Evolutionary conservation across 2,888 invertebrate genomes (phyloP), one percentile per base, ranked within the genome.

Genomic region (Philonicus albiceps): DNA sequence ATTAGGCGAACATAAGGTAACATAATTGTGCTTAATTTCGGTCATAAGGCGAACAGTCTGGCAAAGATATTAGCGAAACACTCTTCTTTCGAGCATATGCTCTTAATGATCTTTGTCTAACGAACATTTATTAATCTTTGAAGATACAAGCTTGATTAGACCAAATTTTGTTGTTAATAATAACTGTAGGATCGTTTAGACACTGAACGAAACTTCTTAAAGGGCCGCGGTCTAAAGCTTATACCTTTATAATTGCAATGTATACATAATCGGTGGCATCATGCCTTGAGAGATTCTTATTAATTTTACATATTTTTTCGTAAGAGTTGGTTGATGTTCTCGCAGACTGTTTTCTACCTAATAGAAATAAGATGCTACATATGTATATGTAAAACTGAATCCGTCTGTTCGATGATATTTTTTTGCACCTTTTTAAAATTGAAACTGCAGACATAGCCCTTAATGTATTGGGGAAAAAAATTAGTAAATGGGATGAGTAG

Each of bases 1-100:
- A 84, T 84, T 84, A 84, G 30, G 30, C 64, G 55, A 81, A 81
- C 81, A 81, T 81, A 81, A 81, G 81, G 81, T 55, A 81, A 81
- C 81, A 34, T 81, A 81, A 81, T 81, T 81, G 30, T 49, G 34
- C 49, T 81, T 81, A 64, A 81, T 81, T 81, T 81, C 19, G 31
- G 30, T 81, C 19, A 55, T 73, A 27, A 19, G 73, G 43, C 40
- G 73, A 73, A 73, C 40, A 31, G 73, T 31, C 84, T 83, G 27
- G 27, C 19, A 13, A 34, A 19, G 49, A 80, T 22, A 19, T 64
- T 37, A 74, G 37, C 37, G 34, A 74, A 74, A 34, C 27, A 22
- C 64, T 64, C 40, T 8, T 37, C 78, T 13, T 1, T 43, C 19
- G 34, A 72, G 22, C 83, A 84, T 84, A 84, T 84, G 84, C 73